A percentile compares a stretch with the other conserved stretches of the same genome.
These are phyloP conservation scores for Platysteira castanea DNA, from an alignment of 2,113 vertebrate genomes.

Conservation along the genomic window DNA sequence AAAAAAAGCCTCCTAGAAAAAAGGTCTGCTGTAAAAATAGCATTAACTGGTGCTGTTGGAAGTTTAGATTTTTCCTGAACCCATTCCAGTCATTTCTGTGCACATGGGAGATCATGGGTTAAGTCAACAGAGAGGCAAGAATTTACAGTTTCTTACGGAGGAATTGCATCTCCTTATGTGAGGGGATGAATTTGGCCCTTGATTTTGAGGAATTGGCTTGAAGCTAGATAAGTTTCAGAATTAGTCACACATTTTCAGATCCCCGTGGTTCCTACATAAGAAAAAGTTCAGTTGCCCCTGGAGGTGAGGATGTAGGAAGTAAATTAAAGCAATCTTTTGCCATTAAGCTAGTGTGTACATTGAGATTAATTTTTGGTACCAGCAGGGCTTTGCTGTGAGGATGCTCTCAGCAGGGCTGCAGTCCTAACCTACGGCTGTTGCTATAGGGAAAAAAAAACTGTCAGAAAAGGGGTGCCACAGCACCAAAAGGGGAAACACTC, in stretches of 20 bases:
- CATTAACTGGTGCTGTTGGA: neutral
- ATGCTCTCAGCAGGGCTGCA: neutral
- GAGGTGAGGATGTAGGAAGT: conserved; percentile 18
- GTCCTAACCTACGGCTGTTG: neutral
- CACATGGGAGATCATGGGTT: neutral
- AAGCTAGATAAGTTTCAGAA: neutral
- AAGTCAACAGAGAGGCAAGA: neutral
- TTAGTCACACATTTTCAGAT: conserved; percentile 26
- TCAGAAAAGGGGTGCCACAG: neutral
- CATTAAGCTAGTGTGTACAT: conserved; percentile 14
- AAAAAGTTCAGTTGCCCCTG: neutral
- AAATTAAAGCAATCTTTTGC: conserved; percentile 47
- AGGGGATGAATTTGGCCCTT: neutral
- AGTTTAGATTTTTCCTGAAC: neutral
- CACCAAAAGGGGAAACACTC: neutral
- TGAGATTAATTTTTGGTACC: conserved; percentile 45
- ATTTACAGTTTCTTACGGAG: neutral
- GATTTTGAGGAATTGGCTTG: neutral
- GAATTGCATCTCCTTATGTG: neutral
- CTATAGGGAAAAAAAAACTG: neutral
- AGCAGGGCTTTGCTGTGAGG: neutral
- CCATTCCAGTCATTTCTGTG: neutral
- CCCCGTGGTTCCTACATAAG: neutral
- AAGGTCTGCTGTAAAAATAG: neutral
- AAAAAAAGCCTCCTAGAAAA: neutral